Percentiles rank a stretch among this genome's conserved stretches.
Conservation (phyloP, 1,140 invertebrate species). For the Bombyx mori region DNA sequence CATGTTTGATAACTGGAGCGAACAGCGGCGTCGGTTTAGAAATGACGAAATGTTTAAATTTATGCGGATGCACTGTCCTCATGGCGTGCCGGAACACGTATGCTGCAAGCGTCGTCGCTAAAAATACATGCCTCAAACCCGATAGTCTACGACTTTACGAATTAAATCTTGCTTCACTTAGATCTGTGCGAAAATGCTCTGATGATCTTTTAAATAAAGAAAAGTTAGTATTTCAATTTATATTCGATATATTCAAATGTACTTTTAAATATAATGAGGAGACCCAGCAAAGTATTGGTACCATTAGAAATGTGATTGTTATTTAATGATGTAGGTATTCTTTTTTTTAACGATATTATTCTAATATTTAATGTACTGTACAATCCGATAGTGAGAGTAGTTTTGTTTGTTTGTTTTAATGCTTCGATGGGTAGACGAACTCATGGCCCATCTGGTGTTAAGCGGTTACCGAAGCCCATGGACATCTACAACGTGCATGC, state of each 20-base stretch:
- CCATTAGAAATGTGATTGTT: slow-evolving; percentile 4
- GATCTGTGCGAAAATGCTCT: slow-evolving; percentile 44
- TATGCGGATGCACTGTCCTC: slow-evolving; percentile 82
- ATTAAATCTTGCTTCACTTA: slow-evolving; percentile 43
- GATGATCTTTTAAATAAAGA: slow-evolving; percentile 34
- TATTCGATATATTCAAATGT: neutral
- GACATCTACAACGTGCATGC: no score
- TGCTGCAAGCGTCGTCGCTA: slow-evolving; percentile 32
- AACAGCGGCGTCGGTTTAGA: slow-evolving; percentile 94
- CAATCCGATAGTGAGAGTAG: no score
- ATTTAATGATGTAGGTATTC: no score
- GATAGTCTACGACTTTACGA: slow-evolving; percentile 32
- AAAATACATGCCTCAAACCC: slow-evolving; percentile 27
- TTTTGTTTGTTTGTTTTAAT: no score
- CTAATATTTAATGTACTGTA: no score
- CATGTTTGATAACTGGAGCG: slow-evolving; percentile 89
- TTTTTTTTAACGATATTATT: no score
- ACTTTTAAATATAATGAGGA: neutral
- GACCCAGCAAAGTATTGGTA: no score
- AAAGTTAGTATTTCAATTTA: slow-evolving; percentile 24
- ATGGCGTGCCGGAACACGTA: slow-evolving; percentile 59
- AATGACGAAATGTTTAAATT: slow-evolving; percentile 85
- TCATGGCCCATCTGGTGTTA: no score
- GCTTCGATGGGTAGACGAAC: no score
- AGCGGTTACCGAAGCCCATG: no score